Evolutionary conservation across 2,888 invertebrate genomes (phyloP).

Genomic region (Cephus pygmeus): DNA sequence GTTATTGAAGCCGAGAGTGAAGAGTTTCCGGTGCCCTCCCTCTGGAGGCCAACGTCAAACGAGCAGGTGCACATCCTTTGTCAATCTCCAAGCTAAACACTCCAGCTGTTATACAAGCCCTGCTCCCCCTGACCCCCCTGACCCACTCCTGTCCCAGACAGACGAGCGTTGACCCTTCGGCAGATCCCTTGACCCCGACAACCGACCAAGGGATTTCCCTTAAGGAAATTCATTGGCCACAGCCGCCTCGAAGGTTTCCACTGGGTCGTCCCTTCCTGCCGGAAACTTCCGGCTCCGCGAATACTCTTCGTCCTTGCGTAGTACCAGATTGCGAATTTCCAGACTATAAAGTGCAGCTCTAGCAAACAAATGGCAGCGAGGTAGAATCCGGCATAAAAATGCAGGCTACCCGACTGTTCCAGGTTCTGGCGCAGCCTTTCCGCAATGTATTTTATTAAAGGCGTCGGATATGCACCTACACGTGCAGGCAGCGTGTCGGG

Average conservation of each 20-base stretch:
- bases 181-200: too few species aligned
- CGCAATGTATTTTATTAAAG: slow-evolving; percentile 20
- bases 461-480: not conserved
- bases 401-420: slow-evolving; percentile 19
- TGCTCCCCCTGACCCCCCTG: too few species aligned
- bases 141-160: too few species aligned
- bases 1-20: slow-evolving; percentile 40
- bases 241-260: too few species aligned
- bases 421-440: not conserved
- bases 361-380: slow-evolving; percentile 39
- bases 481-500: not conserved
- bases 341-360: slow-evolving; percentile 45
- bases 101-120: slow-evolving; percentile 14
- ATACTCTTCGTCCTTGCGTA: slow-evolving; percentile 29
- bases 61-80: slow-evolving; percentile 6
- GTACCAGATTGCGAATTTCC: slow-evolving; percentile 49
- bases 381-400: slow-evolving; percentile 44
- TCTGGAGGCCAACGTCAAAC: too few species aligned
- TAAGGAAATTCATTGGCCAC: too few species aligned
- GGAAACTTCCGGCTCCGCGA: too few species aligned
- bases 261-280: too few species aligned
- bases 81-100: slow-evolving; percentile 40
- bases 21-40: slow-evolving; percentile 1
- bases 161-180: too few species aligned
- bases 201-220: too few species aligned